Conservation (phyloP, 2,888 invertebrate species). For the Eilema caniola region DNA sequence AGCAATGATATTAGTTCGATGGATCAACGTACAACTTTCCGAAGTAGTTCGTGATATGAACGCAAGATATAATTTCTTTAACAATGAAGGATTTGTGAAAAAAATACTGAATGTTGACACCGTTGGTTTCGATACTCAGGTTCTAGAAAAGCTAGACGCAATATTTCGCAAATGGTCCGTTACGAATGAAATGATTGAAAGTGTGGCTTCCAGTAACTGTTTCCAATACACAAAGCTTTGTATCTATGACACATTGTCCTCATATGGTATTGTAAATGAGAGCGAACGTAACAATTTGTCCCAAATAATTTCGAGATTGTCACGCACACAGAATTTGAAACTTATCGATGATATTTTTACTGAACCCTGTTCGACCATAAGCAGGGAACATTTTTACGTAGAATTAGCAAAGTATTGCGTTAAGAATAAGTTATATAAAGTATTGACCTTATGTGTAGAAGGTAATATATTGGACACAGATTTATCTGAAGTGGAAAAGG, state of each 20-base stretch:
- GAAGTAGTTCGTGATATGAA: constrained; percentile 83
- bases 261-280: constrained; percentile 89
- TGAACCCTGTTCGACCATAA: constrained; percentile 79
- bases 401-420: constrained; percentile 85
- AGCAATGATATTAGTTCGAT: constrained; percentile 86
- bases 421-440: constrained; percentile 82
- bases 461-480: constrained; percentile 77
- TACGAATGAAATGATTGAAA: constrained; percentile 86
- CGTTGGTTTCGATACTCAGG: constrained; percentile 70
- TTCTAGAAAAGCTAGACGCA: constrained; percentile 79
- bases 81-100: constrained; percentile 76
- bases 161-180: constrained; percentile 87
- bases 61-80: constrained; percentile 79
- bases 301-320: constrained; percentile 87
- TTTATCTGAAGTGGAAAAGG: constrained; percentile 74
- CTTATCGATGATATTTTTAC: constrained; percentile 86
- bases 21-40: constrained; percentile 88
- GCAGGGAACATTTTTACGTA: constrained; percentile 83
- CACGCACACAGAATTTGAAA: constrained; percentile 84
- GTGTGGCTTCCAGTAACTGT: constrained; percentile 78
- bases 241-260: constrained; percentile 87
- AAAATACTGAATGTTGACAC: constrained; percentile 80
- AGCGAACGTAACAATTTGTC: constrained; percentile 86
- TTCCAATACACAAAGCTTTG: constrained; percentile 84
- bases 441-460: constrained; percentile 84